Evolutionary conservation across 2,113 vertebrate species (phyloP), one percentile per base, ranked within the genome.

Genomic region (Peromyscus maniculatus): DNA sequence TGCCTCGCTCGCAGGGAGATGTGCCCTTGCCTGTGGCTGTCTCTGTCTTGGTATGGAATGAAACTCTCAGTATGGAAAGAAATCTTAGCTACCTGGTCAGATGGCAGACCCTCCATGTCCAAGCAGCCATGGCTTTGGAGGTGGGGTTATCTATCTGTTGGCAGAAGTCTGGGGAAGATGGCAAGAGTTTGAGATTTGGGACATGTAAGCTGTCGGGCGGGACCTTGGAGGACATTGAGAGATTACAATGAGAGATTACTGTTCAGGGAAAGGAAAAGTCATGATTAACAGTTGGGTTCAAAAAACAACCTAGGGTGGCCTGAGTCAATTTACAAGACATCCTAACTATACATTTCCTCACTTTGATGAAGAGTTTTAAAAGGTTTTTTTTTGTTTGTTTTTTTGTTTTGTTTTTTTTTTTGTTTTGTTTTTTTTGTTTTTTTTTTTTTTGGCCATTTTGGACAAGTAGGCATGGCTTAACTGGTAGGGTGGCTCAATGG

Each of bases 331-430:
- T 93, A 67, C 67, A 94, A 11, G 66, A 87, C 31, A 90, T 31
- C 84, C 59, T 87, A n/a, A 55, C 57, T 43, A 79, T 4, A 39
- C 69, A 2, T 86, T 75, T 4, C 59, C 6, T 52, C 5, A 28
- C 28, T 79, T 75, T 75, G 57, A 49, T 46, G 39, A 86, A 90
- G n/a, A 71, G n/a, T 69, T 92, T 71, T 75, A 84, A 84, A 84
- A 17, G 22, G 5, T 49, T 49, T 6, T 49, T 49, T 49, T 49
- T 49, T 5, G 5, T 4, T 49, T 49, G 4, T 49, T 49, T 49
- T 49, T 49, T 4, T 46, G 46, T 49, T 49, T 49, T 49, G 7
- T 49, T 49, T 49, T 49, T 13, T 77, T 91, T 62, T 49, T 49
- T 49, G 7, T 49, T 49, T 49, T 49, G 46, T 46, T 46, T 49